Base-by-base conservation (phyloP, 2,888 invertebrate genomes). In the Drosophila multiciliata region DNA sequence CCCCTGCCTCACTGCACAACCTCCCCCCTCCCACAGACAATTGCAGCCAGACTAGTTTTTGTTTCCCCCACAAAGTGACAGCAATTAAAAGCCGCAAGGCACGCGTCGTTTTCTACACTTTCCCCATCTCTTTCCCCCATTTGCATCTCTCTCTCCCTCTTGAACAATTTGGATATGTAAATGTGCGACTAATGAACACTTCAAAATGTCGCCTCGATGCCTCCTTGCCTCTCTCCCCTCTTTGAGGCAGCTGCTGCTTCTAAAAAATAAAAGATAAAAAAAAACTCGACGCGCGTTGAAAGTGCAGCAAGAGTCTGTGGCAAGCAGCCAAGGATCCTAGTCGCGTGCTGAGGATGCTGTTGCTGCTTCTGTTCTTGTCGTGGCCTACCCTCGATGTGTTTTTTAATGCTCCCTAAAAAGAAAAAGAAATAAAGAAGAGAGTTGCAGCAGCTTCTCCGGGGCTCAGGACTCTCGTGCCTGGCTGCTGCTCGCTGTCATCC, bases 131-230 rank as follows among this genome's bases (percentile, higher is more conserved):
- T 8, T 54, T 17, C 35, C 45, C 45, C 45, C 23, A 15, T 20
- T 32, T 32, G 15, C 35, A 17, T 71, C 57, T 52, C 57, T 33
- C 52, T 36, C 15, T 8, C 54, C 57, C 40, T 40, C 45, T 79
- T 80, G 59, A 83, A 87, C 91, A 89, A 91, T 90, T 89, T 75
- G 85, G 76, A 90, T 89, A 91, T 90, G 91, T 91, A 91, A 91
- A 91, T 91, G 91, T 91, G 91, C 89, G 90, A 90, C 89, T 91
- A 91, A 91, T 91, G 91, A 91, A 90, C 90, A 90, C 91, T 89
- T 91, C 82, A 82, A 75, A 70, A 83, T 87, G 88, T 78, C 76
- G 66, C 87, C 67, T 71, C 40, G 40, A 36, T 52, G n/a, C 57
- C 45, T 11, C 20, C 50, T 26, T 48, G 40, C 70, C 62, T 65